Conservation (phyloP, 1,140 invertebrate species). For the Calliphora vicina region DNA sequence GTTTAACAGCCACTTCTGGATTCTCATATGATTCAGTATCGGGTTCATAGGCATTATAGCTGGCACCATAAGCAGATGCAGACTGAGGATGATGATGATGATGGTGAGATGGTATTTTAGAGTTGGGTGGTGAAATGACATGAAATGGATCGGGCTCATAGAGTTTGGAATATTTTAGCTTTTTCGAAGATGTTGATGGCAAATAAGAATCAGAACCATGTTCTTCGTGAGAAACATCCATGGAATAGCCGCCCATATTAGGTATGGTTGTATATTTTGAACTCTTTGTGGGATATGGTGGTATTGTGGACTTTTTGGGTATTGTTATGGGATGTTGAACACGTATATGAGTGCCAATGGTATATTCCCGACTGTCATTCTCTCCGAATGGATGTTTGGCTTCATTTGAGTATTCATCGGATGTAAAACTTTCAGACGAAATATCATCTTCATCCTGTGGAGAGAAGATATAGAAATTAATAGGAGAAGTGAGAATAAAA, state of each 20-base stretch:
- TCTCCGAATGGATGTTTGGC: slow-evolving; percentile 35
- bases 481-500: no score
- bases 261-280: slow-evolving; percentile 22
- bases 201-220: slow-evolving; percentile 20
- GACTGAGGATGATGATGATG: not conserved
- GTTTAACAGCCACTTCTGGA: not conserved
- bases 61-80: not conserved
- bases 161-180: slow-evolving; percentile 46
- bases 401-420: slow-evolving; percentile 52
- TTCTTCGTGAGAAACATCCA: slow-evolving; percentile 45
- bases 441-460: slow-evolving; percentile 57
- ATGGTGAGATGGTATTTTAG: not conserved
- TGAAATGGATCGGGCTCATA: slow-evolving; percentile 57
- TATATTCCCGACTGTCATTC: slow-evolving; percentile 56
- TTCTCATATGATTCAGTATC: slow-evolving; percentile 54
- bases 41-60: slow-evolving; percentile 53
- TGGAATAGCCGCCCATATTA: slow-evolving; percentile 10
- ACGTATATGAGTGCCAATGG: slow-evolving; percentile 58
- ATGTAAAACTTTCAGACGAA: slow-evolving; percentile 52
- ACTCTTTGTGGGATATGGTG: slow-evolving; percentile 33
- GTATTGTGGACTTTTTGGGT: slow-evolving; percentile 49
- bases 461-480: not conserved
- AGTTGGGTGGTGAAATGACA: slow-evolving; percentile 47
- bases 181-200: slow-evolving; percentile 45
- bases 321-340: slow-evolving; percentile 58